Conservation (phyloP, 2,113 vertebrate species). For the Cyprinodon tularosa region DNA sequence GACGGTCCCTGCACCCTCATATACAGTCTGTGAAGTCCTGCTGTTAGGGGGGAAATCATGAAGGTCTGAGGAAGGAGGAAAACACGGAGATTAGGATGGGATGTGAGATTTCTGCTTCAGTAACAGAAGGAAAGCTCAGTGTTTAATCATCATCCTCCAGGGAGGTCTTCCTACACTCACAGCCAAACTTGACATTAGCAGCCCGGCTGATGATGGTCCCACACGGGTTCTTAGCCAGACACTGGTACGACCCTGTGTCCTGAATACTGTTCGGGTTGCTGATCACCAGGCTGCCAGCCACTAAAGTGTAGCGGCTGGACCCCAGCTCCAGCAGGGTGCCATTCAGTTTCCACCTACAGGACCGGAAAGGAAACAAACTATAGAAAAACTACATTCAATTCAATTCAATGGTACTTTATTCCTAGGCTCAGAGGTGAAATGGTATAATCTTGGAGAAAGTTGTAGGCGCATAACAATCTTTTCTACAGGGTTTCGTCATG, state of each 20-base stretch:
- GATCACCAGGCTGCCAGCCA: constrained; percentile 93
- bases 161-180: constrained; percentile 78
- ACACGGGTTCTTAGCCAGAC: constrained; percentile 89
- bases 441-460: too few species aligned
- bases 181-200: constrained; percentile 92
- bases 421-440: too few species aligned
- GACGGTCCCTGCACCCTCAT: constrained; percentile 89
- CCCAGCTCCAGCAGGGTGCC: constrained; percentile 88
- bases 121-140: background rate
- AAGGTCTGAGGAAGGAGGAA: constrained; percentile 80
- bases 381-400: too few species aligned
- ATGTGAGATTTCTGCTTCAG: too few species aligned
- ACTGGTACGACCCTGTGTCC: constrained; percentile 94
- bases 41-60: constrained; percentile 93
- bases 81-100: background rate
- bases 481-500: too few species aligned
- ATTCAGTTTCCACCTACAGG: constrained; percentile 91
- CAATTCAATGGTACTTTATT: too few species aligned
- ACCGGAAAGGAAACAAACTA: background rate
- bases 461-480: too few species aligned
- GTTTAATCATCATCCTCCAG: background rate
- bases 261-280: constrained; percentile 82
- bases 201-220: constrained; percentile 92
- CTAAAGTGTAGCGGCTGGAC: constrained; percentile 85
- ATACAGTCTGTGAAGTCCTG: constrained; percentile 86